Base-by-base conservation (phyloP, 2,888 invertebrate genomes). In the Axea sp. region DNA sequence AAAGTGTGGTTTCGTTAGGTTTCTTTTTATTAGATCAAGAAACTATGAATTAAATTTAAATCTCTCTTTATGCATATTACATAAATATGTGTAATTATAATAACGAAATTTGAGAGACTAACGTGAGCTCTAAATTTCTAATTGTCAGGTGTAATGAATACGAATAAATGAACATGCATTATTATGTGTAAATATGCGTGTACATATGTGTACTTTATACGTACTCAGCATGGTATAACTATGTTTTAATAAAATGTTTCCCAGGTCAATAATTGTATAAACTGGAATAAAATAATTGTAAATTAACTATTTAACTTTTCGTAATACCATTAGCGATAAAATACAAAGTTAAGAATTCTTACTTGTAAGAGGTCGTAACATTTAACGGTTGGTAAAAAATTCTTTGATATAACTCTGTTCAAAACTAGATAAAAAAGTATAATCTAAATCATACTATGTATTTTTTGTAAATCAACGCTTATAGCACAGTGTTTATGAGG, bases 241-340 rank as follows among this genome's bases (percentile, higher is more conserved):
- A 9, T 24, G 33, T 33, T 57, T 57, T 31, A 57, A 57, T 17
- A 57, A 33, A 57, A 33, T 33, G 9, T 33, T 33, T 57, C 26
- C 24, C 57, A 43, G 43, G 12, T 33, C 57, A 57, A 15, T 57
- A 57, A 43, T 43, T 57, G 43, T 31, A 30, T 22, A 57, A 31
- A 28, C 22, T 14, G 14, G 22, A 26, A 41, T 41, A 55, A 55
- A 41, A 22, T 30, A 39, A 55, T 41, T 53, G 39, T 53, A 19
- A 41, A 39, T 55, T 17, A 55, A 55, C 39, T 41, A 53, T 53
- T 28, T 26, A 2, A 53, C 30, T 19, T 55, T 41, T 41, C 55
- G 24, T 9, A 53, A 53, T 15, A 30, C 9, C 39, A 37, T 28
- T 33, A 33, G 5, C 49, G 49, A 49, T 49, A 49, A 49, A 49